Evolutionary conservation across 2,113 vertebrate species (phyloP), one percentile per base, ranked within the genome.

Genomic region (Catharus bicknelli): DNA sequence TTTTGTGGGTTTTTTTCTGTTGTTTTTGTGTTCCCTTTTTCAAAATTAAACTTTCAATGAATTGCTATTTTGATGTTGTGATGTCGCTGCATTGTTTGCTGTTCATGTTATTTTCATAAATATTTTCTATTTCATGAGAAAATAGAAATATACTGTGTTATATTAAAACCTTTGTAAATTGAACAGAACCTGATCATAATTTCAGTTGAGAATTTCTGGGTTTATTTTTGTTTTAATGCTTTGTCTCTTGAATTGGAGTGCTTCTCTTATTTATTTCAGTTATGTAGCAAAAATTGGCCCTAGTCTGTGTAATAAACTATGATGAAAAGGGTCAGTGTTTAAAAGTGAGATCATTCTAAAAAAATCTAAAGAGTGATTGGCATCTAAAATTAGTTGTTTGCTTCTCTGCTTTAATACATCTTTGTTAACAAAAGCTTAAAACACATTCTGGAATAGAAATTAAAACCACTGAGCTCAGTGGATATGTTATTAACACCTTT

Each of bases 1-100:
- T 53, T 73, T 87, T 11, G 2, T 9, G 25, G 4, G 25, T 7
- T 0, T 0, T 10, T 32, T 10, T 29, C 20, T 42, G 4, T 38
- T 18, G 2, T 19, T 63, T 58, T 36, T 32, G 18, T 74, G 15
- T 59, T 84, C 7, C 5, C 1, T 62, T 69, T 66, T 69, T 20
- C 34, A 40, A 5, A 51, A 30, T 22, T 7, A 45, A 83, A 16
- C 10, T 17, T 59, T 68, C 16, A 64, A 5, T 11, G 4, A 63
- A 66, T 13, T 64, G 6, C 3, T 72, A 0, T 72, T 83, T 81
- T 86, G 29, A 12, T 40, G 19, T 14, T 84, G 18, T 59, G 51
- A 19, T 57, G 57, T 64, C 34, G 20, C 13, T 38, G 17, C 2
- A 7, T 23, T 91, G 15, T 53, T 82, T 78, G 26, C 23, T 61